These are phyloP conservation scores for Philopotamus ludificatus DNA, from an alignment of 1,140 invertebrate genomes.

Conservation along the genomic window DNA sequence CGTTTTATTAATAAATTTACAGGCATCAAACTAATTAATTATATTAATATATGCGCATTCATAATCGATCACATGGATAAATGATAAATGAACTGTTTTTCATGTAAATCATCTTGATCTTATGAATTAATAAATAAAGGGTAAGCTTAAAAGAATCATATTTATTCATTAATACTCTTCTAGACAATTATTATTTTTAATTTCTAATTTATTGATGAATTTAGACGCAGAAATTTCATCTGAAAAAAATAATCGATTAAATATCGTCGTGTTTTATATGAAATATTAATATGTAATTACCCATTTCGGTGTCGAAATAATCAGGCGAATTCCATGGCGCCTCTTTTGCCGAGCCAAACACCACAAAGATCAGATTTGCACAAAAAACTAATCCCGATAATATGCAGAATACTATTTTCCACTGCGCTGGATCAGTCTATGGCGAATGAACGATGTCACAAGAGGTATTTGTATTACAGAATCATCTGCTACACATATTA, in stretches of 20 bases:
- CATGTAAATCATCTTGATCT: no score
- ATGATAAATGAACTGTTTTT: no score
- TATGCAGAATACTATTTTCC: constrained; percentile 36
- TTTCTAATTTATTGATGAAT: background rate
- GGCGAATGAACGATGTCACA: no score
- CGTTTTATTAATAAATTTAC: no score
- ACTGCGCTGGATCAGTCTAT: constrained; percentile 31
- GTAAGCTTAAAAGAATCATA: no score
- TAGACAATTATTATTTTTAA: background rate
- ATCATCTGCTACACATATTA: no score
- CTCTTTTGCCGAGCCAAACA: constrained; percentile 30
- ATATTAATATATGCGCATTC: no score
- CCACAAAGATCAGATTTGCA: constrained; percentile 30
- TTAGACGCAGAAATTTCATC: background rate
- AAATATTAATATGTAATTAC: background rate
- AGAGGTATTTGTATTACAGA: no score
- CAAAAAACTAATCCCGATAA: constrained; percentile 22
- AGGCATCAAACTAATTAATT: no score
- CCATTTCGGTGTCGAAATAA: background rate
- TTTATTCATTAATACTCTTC: no score
- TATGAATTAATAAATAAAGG: no score
- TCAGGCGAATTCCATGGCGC: constrained; percentile 34
- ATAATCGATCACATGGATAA: no score
- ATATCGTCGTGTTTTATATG: background rate
- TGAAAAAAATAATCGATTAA: background rate